Evolutionary conservation across 2,113 vertebrate species (phyloP).

Genomic region (Pseudopodoces humilis): DNA sequence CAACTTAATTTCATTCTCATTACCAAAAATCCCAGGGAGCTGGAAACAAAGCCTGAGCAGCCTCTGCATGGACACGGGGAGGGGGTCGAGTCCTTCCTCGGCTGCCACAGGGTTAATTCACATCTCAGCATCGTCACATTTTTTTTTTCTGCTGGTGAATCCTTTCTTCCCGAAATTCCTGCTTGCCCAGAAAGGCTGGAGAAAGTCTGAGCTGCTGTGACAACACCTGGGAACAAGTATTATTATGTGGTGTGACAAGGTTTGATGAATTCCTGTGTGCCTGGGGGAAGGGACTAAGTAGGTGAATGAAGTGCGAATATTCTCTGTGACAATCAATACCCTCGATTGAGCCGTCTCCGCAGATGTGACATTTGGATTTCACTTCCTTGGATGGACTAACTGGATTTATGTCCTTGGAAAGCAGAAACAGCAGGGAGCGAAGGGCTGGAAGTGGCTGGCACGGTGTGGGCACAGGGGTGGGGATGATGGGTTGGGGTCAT

Average conservation of each 20-base stretch:
- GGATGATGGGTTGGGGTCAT: not conserved
- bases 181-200: not conserved
- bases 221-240: constrained; percentile 15
- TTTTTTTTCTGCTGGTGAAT: not conserved
- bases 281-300: constrained; percentile 74
- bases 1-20: not conserved
- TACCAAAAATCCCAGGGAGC: not conserved
- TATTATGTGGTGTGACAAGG: constrained; percentile 71
- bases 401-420: constrained; percentile 51
- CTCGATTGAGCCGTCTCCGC: constrained; percentile 71
- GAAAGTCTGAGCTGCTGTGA: not conserved
- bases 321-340: constrained; percentile 78
- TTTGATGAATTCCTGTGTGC: constrained; percentile 73
- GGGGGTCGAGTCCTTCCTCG: fast-evolving
- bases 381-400: constrained; percentile 41
- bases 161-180: constrained; percentile 16
- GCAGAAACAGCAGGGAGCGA: not conserved
- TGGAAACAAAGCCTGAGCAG: not conserved
- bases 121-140: not conserved
- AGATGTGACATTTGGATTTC: constrained; percentile 78
- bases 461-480: fast-evolving
- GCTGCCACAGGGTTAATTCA: not conserved
- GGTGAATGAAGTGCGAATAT: constrained; percentile 76
- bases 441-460: not conserved
- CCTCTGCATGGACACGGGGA: fast-evolving